A percentile compares a stretch with the other conserved stretches of the same genome.
Evolutionary conservation across 2,797 vertebrate genomes (phyloP).

Genomic region (Selene dorsalis): DNA sequence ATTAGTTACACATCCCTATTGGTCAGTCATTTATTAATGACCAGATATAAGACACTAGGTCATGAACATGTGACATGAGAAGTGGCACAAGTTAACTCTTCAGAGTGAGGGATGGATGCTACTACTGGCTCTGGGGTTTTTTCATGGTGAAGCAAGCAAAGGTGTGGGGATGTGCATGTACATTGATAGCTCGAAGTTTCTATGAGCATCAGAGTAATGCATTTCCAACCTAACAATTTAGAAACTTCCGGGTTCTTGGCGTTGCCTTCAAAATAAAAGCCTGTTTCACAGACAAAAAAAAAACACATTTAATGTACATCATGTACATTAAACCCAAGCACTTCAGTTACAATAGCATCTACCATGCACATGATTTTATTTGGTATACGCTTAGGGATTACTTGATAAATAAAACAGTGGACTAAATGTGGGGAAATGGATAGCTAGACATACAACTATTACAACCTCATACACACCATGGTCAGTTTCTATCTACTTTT

Average conservation of each 20-base stretch:
- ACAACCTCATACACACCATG: rapidly evolving
- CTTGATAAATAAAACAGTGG: not conserved
- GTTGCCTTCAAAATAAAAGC: conserved; percentile 63
- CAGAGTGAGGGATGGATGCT: conserved; percentile 7
- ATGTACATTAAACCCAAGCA: not conserved
- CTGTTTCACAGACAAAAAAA: not conserved
- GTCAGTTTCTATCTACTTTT: not conserved
- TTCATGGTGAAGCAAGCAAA: conserved; percentile 13
- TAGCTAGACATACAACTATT: not conserved
- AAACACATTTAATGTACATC: not conserved
- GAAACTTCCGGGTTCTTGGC: not conserved
- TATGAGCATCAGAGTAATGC: conserved; percentile 40
- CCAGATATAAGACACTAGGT: not conserved
- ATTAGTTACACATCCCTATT: not conserved
- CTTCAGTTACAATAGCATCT: not conserved
- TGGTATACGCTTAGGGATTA: not conserved
- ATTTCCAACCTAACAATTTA: not conserved
- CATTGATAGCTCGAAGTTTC: conserved; percentile 49
- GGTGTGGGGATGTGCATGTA: conserved; percentile 42
- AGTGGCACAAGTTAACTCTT: not conserved
- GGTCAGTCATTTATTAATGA: not conserved
- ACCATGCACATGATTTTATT: not conserved
- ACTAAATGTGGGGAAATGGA: not conserved
- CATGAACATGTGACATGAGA: conserved; percentile 18
- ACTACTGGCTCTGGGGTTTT: not conserved